Evolutionary conservation across 2,888 invertebrate genomes (phyloP).

Genomic region (Erpobdella octoculata): DNA sequence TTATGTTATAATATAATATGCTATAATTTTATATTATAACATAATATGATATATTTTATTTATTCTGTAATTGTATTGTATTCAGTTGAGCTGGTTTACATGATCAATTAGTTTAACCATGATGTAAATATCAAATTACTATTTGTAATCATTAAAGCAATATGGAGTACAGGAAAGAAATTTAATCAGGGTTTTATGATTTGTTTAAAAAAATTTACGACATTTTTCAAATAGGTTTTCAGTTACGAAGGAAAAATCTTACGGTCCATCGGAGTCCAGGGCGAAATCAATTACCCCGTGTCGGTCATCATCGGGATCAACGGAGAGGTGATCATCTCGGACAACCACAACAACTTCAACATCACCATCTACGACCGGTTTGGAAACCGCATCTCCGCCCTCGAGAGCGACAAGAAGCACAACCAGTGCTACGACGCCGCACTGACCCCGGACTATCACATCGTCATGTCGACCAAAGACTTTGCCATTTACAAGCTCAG

Average conservation of each 20-base stretch:
- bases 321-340: conserved; percentile 36
- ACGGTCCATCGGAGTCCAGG: conserved; percentile 34
- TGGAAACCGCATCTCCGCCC: conserved; percentile 33
- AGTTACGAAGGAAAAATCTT: conserved; percentile 32
- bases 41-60: too few relatives aligned
- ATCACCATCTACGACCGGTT: conserved; percentile 36
- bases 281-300: conserved; percentile 35
- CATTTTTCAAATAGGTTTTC: too few relatives aligned
- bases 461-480: conserved; percentile 36
- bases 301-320: conserved; percentile 32
- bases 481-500: conserved; percentile 35
- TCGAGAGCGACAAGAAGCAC: conserved; percentile 37
- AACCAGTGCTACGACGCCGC: conserved; percentile 38
- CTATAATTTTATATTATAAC: too few relatives aligned
- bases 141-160: too few relatives aligned
- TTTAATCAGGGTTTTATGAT: too few relatives aligned
- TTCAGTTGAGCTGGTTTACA: too few relatives aligned
- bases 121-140: too few relatives aligned
- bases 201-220: too few relatives aligned
- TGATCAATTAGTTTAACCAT: too few relatives aligned
- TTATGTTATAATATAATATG: too few relatives aligned
- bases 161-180: too few relatives aligned
- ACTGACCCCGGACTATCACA: conserved; percentile 34
- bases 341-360: conserved; percentile 39
- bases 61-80: too few relatives aligned